Evolutionary conservation across 2,797 vertebrate species (phyloP).

Genomic region (Myripristis murdjan): DNA sequence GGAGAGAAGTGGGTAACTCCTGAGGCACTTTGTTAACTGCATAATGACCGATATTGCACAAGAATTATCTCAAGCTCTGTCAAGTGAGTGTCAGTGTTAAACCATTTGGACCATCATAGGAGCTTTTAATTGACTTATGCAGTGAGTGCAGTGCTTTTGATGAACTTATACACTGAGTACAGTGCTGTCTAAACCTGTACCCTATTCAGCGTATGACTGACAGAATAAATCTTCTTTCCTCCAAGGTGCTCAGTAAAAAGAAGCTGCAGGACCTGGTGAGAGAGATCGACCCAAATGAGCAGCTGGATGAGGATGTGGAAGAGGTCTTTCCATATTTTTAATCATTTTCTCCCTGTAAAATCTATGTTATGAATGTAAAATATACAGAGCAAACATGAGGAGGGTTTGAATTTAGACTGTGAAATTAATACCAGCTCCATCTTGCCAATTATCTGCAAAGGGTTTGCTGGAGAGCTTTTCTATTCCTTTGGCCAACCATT

Average conservation of each 20-base stretch:
- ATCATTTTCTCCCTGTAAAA: neutral
- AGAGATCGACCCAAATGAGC: conserved; percentile 98
- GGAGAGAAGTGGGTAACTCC: too few species aligned
- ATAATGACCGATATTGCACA: too few species aligned
- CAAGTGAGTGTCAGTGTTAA: neutral
- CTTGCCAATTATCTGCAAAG: neutral
- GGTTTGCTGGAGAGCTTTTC: neutral
- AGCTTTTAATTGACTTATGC: neutral
- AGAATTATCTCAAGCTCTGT: too few species aligned
- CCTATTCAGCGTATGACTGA: neutral
- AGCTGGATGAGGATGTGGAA: conserved; percentile 98
- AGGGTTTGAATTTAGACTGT: neutral
- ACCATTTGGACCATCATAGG: neutral
- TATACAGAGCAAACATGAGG: neutral
- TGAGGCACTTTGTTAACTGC: too few species aligned
- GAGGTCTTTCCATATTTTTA: conserved; percentile 86
- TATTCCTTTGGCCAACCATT: neutral
- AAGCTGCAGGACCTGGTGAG: conserved; percentile 98
- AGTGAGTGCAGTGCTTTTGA: neutral
- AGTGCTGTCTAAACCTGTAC: neutral
- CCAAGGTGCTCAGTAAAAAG: conserved; percentile 97
- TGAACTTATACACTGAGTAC: neutral
- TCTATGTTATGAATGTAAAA: neutral
- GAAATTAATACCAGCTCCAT: neutral
- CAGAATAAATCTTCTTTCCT: neutral